Conservation (phyloP, 2,113 vertebrate species). For the Sciurus niger region DNA sequence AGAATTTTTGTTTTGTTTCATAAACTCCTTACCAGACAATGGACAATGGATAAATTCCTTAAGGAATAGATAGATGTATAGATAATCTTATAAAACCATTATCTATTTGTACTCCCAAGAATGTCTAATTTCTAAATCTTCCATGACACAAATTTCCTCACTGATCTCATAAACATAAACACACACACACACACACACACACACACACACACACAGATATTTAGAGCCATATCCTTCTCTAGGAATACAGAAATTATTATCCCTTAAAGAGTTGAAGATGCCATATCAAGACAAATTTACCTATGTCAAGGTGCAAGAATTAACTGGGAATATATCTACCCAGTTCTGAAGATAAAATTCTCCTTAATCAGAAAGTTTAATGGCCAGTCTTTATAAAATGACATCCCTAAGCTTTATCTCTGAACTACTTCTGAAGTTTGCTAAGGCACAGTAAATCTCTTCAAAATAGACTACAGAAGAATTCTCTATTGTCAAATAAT, state of each 20-base stretch:
- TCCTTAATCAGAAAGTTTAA: not conserved
- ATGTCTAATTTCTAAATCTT: not conserved
- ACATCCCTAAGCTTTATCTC: not conserved
- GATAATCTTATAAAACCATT: not conserved
- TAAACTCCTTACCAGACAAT: not conserved
- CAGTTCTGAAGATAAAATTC: not conserved
- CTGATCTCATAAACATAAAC: not conserved
- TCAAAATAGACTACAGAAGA: not conserved
- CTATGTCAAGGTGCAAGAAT: not conserved
- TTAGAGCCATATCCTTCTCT: not conserved
- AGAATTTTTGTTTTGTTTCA: not conserved
- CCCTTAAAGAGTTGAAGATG: not conserved
- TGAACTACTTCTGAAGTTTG: slow-evolving; percentile 26
- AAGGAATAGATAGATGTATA: not conserved
- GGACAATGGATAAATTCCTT: not conserved
- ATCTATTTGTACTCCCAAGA: not conserved
- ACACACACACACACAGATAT: not conserved
- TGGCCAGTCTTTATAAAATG: not conserved
- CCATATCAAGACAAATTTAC: not conserved
- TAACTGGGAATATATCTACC: not conserved
- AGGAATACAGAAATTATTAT: not conserved
- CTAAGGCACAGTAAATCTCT: not conserved
- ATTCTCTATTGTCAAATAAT: not conserved
- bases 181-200: not conserved
- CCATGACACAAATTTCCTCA: not conserved